Conservation (phyloP, 2,113 vertebrate species). For the Corydoras maculifer region DNA sequence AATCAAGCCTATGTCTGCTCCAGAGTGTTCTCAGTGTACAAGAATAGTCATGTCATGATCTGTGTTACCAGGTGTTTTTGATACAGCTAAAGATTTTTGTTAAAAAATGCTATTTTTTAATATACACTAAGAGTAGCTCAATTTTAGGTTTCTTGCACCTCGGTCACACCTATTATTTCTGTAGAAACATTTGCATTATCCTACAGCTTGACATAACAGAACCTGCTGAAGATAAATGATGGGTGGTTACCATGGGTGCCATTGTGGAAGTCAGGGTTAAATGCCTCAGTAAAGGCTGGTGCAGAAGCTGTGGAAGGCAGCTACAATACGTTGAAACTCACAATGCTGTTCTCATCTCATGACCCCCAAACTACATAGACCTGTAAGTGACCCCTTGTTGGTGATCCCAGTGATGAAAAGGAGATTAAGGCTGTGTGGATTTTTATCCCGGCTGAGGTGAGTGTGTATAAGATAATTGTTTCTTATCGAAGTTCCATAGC, state of each 20-base stretch:
- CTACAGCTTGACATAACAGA: no score
- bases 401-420: neutral
- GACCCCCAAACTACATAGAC: neutral
- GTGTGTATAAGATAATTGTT: neutral
- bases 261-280: neutral
- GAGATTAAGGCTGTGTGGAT: neutral
- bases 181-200: no score
- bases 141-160: no score
- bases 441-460: neutral
- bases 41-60: no score
- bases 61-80: no score
- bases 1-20: no score
- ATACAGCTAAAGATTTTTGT: no score
- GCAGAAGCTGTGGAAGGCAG: neutral
- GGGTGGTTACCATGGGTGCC: neutral
- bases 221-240: no score
- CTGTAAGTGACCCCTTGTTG: neutral
- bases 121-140: no score
- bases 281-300: neutral
- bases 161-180: no score
- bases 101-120: no score
- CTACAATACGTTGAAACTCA: neutral
- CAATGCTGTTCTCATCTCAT: neutral
- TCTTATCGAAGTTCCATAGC: conserved; percentile 1
- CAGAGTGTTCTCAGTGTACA: no score